Percentiles rank a stretch among this genome's conserved stretches.
Conservation (phyloP, 2,113 vertebrate genomes). For the Coturnix japonica region DNA sequence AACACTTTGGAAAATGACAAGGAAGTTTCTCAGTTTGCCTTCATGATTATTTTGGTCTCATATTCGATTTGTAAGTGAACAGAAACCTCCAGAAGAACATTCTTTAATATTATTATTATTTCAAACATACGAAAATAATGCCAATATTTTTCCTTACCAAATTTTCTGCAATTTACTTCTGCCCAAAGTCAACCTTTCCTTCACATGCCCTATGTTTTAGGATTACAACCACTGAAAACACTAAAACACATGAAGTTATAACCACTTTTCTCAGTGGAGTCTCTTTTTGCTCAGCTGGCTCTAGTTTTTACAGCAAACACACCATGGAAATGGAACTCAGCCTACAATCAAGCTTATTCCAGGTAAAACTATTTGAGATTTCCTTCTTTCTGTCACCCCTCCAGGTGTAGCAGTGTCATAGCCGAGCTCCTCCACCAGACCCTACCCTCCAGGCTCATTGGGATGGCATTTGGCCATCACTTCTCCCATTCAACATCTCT, state of each 20-base stretch:
- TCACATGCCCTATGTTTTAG: neutral
- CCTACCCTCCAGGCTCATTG: neutral
- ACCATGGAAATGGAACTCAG: neutral
- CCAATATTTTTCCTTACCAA: neutral
- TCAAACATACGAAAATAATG: neutral
- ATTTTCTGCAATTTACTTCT: constrained; percentile 6
- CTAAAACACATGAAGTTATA: neutral
- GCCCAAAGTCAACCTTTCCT: neutral
- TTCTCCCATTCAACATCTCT: neutral
- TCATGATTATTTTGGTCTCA: neutral
- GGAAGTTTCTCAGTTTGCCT: neutral
- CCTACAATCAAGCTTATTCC: neutral
- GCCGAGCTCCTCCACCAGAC: neutral
- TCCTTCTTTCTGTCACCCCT: neutral
- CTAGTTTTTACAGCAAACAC: neutral
- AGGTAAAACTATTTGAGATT: neutral
- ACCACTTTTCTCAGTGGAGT: neutral
- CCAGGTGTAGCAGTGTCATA: neutral
- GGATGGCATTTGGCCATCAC: neutral
- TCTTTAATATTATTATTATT: neutral
- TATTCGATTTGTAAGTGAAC: neutral
- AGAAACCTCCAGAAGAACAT: neutral
- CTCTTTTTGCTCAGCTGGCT: neutral
- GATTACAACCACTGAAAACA: neutral
- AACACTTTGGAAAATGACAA: neutral